These are phyloP conservation scores for Anolis sagrei DNA, from an alignment of 2,113 vertebrate species.

Conservation along the genomic window DNA sequence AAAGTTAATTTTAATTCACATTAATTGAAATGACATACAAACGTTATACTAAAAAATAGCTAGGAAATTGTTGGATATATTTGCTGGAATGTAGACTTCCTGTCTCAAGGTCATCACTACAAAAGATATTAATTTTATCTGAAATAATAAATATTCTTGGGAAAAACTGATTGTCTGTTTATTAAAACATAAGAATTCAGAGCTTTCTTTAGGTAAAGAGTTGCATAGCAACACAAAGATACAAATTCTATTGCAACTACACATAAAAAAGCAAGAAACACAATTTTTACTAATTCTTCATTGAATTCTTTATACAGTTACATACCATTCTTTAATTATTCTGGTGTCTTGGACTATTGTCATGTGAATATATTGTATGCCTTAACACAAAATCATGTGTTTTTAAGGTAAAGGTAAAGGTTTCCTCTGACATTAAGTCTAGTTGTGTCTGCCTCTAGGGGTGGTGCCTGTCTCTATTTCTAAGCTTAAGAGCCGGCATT, in stretches of 20 bases:
- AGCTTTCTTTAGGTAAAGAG: constrained; percentile 75
- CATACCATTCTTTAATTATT: neutral
- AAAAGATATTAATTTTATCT: constrained; percentile 65
- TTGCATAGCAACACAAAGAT: constrained; percentile 91
- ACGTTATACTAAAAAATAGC: constrained; percentile 60
- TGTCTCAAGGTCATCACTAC: constrained; percentile 66
- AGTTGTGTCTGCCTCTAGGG: no score
- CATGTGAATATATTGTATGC: constrained; percentile 13
- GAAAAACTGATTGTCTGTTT: constrained; percentile 85
- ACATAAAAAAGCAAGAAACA: constrained; percentile 63
- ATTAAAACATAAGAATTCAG: constrained; percentile 70
- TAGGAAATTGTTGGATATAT: constrained; percentile 67
- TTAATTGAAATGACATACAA: constrained; percentile 53
- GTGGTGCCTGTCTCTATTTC: no score
- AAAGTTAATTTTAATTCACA: constrained; percentile 73
- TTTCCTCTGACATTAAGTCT: no score
- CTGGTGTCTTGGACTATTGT: constrained; percentile 21
- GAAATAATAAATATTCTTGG: constrained; percentile 83
- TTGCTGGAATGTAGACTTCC: constrained; percentile 72
- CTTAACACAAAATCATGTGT: constrained; percentile 32
- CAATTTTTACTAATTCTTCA: constrained; percentile 50
- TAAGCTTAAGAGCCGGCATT: no score
- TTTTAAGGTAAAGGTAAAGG: neutral
- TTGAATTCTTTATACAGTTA: neutral
- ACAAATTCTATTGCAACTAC: constrained; percentile 74